Evolutionary conservation across 2,797 vertebrate genomes (phyloP), one percentile per base, ranked within the genome.

Genomic region (Myotis vivesi): DNA sequence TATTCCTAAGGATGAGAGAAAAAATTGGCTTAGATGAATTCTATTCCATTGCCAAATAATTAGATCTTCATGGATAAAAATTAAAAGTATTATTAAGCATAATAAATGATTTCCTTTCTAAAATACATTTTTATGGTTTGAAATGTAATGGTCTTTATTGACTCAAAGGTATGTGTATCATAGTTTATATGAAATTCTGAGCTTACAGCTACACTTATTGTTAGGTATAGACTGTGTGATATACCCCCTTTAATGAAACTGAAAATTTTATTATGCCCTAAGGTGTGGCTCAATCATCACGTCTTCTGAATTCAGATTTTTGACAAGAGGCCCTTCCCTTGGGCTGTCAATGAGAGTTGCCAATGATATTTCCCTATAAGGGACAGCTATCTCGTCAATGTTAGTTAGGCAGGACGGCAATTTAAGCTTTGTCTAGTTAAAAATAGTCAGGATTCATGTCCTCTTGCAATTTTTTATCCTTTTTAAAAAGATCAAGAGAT

Each of bases 291-390:
- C 55, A 75, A 41, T 85, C 77, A 89, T 94, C 77, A 55, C 49
- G 8, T 88, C 41, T 94, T 82, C 53, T 90, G 85, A 96, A 83
- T 94, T 95, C 79, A 91, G 23, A 73, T 93, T 92, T 94, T 95
- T 96, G 94, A 96, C 87, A 96, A 75, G 73, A 88, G 84, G 36
- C 11, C 22, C 23, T 95, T 95, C 71, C 94, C 82, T 95, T 72
- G 55, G 82, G 85, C 91, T 92, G n/a, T 66, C 15, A 1, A 7
- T 73, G 85, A 94, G 38, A 95, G 41, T 66, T 93, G 95, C 87
- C 75, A 30, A 12, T 92, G 91, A 94, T 44, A 64, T 64, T 94
- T 91, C n/a, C 87, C 95, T 89, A 8, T 46, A 55, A 88, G 93
- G 87, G 75, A 91, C 77, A 93, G 75, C 49, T 88, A 1, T 85